phyloP scores from a whole-genome alignment of 2,113 vertebrate genomes.

The Camelus dromedarius region DNA sequence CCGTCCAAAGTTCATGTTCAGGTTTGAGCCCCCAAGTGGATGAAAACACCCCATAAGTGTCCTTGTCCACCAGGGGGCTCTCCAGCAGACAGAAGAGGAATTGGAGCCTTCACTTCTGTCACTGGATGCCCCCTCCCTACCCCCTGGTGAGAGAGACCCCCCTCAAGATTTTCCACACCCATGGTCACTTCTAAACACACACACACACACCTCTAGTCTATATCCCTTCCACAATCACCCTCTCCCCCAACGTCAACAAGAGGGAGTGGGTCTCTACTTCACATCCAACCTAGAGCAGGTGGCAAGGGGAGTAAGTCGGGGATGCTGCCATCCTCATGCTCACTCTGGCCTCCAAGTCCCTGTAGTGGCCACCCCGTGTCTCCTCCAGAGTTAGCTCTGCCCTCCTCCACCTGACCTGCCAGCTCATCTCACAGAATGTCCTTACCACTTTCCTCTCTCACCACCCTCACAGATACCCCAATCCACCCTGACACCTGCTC shows the following conservation, averaged over 20 bases:
- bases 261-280: neutral
- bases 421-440: neutral
- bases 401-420: neutral
- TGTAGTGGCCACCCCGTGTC: fast-evolving
- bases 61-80: constrained; percentile 44
- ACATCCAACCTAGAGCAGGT: neutral
- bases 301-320: neutral
- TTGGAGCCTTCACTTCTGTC: neutral
- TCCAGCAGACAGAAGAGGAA: neutral
- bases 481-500: neutral
- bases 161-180: neutral
- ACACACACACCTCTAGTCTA: neutral
- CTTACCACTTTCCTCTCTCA: neutral
- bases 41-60: neutral
- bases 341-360: neutral
- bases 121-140: neutral
- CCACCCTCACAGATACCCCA: neutral
- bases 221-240: neutral
- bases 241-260: neutral
- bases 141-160: neutral
- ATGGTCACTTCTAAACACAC: neutral
- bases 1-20: neutral
- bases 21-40: neutral
- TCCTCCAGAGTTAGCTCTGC: neutral
- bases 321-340: neutral